Conservation (phyloP, 2,888 invertebrate genomes). For the Chesias legatella region DNA sequence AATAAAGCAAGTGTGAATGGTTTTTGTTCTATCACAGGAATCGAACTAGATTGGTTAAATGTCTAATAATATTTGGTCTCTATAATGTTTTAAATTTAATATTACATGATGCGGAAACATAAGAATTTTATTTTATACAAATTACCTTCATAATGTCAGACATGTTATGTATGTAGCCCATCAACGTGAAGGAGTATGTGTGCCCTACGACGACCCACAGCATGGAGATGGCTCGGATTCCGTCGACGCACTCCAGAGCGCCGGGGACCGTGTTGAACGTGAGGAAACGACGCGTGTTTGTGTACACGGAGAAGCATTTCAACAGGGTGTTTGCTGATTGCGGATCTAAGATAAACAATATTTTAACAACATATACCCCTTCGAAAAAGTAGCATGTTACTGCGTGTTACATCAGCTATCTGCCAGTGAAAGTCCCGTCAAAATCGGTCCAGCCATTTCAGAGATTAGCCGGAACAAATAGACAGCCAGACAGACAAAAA, state of each 20-base stretch:
- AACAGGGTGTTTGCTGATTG: slow-evolving; percentile 31
- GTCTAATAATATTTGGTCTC: too few relatives aligned
- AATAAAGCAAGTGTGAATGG: too few relatives aligned
- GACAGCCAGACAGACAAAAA: too few relatives aligned
- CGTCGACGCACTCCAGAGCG: slow-evolving; percentile 63
- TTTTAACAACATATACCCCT: too few relatives aligned
- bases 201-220: slow-evolving; percentile 71
- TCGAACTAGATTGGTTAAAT: too few relatives aligned
- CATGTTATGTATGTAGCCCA: slow-evolving; percentile 43
- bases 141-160: slow-evolving; percentile 35
- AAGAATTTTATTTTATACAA: slow-evolving; percentile 3
- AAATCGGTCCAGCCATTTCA: too few relatives aligned
- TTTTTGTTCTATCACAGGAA: too few relatives aligned
- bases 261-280: slow-evolving; percentile 44
- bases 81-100: too few relatives aligned
- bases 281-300: slow-evolving; percentile 59
- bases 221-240: slow-evolving; percentile 66
- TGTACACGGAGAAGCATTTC: slow-evolving; percentile 56
- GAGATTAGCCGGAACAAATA: too few relatives aligned
- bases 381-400: too few relatives aligned
- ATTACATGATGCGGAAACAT: background rate
- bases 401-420: too few relatives aligned
- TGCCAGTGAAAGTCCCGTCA: too few relatives aligned
- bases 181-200: slow-evolving; percentile 43
- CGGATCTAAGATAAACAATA: slow-evolving; percentile 28